Evolutionary conservation across 2,113 vertebrate genomes (phyloP).

Genomic region (Alectura lathami): DNA sequence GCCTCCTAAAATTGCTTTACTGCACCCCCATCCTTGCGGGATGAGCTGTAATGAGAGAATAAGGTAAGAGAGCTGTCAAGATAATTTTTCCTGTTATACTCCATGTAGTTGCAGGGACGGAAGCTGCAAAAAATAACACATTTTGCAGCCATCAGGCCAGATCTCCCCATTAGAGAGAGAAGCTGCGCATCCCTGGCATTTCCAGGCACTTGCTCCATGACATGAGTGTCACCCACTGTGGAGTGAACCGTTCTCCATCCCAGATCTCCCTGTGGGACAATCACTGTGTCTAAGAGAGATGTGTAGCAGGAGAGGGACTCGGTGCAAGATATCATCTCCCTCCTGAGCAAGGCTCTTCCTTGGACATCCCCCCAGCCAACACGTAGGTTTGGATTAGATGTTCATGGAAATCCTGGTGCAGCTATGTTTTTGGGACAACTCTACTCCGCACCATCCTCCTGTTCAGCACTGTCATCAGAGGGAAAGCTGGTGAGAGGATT

Average conservation of each 20-base stretch:
- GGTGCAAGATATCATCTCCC: background rate
- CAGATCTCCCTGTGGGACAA: background rate
- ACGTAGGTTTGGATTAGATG: fast-evolving
- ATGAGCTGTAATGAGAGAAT: constrained; percentile 52
- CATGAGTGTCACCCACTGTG: background rate
- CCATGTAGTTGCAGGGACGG: background rate
- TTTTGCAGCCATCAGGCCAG: background rate
- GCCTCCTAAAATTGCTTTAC: constrained; percentile 19
- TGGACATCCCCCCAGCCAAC: background rate
- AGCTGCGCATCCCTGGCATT: background rate
- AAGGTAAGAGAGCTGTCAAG: constrained; percentile 40
- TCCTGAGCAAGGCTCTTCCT: background rate
- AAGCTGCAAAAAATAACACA: background rate
- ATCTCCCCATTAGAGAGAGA: background rate
- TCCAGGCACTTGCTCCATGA: background rate
- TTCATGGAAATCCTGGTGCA: background rate
- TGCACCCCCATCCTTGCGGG: background rate
- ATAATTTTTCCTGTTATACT: constrained; percentile 19
- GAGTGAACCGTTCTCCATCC: background rate
- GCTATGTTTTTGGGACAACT: background rate
- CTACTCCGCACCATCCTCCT: background rate
- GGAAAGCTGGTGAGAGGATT: background rate
- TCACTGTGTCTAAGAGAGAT: fast-evolving
- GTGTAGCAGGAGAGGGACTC: background rate
- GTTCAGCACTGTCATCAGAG: background rate